Conservation (phyloP, 2,113 vertebrate species). For the Rana temporaria region DNA sequence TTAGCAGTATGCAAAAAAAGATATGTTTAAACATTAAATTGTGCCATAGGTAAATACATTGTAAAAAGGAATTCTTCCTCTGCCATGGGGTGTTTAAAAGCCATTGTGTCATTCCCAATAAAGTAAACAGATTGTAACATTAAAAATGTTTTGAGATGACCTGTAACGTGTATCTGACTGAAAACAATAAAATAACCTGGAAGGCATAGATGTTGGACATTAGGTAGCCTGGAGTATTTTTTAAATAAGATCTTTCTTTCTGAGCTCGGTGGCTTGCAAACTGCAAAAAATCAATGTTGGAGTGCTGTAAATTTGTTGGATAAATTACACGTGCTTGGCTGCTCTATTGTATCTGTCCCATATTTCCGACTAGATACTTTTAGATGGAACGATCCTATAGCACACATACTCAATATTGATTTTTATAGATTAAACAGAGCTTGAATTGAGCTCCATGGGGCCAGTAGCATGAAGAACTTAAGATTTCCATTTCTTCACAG, state of each 20-base stretch:
- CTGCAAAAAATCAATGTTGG: slow-evolving; percentile 89
- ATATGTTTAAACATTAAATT: slow-evolving; percentile 65
- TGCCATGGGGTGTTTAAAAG: slow-evolving; percentile 63
- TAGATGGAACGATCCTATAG: slow-evolving; percentile 85
- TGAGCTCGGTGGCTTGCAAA: slow-evolving; percentile 86
- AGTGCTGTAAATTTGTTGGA: slow-evolving; percentile 83
- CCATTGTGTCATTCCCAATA: slow-evolving; percentile 61
- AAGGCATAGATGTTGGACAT: slow-evolving; percentile 78
- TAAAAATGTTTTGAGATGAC: slow-evolving; percentile 74
- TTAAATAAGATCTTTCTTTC: slow-evolving; percentile 83
- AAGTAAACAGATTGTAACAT: slow-evolving; percentile 60
- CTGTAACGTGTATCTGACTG: slow-evolving; percentile 80
- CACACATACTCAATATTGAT: slow-evolving; percentile 84
- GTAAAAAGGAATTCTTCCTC: slow-evolving; percentile 53
- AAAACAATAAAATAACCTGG: slow-evolving; percentile 73
- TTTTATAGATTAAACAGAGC: slow-evolving; percentile 87
- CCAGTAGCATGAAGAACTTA: slow-evolving; percentile 64
- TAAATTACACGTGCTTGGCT: slow-evolving; percentile 90
- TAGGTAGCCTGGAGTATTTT: slow-evolving; percentile 86
- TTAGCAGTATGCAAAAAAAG: slow-evolving; percentile 66
- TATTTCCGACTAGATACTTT: slow-evolving; percentile 82
- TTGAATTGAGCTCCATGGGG: slow-evolving; percentile 71
- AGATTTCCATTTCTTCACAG: slow-evolving; percentile 63
- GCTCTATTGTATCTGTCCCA: slow-evolving; percentile 88
- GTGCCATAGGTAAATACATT: slow-evolving; percentile 58